Conservation (phyloP, 2,888 invertebrate species). For the Subacronicta megacephala region DNA sequence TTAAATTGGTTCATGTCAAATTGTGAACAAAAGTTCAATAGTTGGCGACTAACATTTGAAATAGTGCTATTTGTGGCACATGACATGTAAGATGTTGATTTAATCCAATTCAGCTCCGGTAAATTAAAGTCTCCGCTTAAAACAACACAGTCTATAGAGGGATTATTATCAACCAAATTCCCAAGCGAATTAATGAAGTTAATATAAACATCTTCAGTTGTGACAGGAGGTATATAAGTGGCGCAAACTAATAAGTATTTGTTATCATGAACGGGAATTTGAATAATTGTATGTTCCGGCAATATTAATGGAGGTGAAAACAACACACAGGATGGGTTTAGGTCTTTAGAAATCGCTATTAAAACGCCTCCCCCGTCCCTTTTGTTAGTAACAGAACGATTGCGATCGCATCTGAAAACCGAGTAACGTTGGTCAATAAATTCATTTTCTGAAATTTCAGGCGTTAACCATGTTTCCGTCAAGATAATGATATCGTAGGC, state of each 20-base stretch:
- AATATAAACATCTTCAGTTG: constrained; percentile 1
- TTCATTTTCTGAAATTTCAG: not conserved
- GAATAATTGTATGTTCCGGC: not conserved
- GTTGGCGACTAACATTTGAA: constrained; percentile 3
- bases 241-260: not conserved
- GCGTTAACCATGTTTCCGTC: constrained; percentile 11
- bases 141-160: constrained; percentile 1
- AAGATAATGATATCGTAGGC: constrained; percentile 3
- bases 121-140: constrained; percentile 7
- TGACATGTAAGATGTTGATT: not conserved
- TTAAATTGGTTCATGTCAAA: constrained; percentile 2
- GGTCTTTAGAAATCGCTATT: too few species aligned
- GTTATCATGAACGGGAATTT: not conserved
- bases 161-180: not conserved
- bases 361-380: constrained; percentile 8
- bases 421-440: constrained; percentile 5
- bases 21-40: constrained; percentile 3
- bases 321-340: not conserved
- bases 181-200: not conserved
- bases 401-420: constrained; percentile 5
- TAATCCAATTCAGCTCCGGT: constrained; percentile 5
- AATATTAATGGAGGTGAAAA: not conserved
- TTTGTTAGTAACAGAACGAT: not conserved
- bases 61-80: not conserved
- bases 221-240: not conserved